Base-by-base conservation (phyloP, 2,888 invertebrate genomes). In the Polyploca ridens region DNA sequence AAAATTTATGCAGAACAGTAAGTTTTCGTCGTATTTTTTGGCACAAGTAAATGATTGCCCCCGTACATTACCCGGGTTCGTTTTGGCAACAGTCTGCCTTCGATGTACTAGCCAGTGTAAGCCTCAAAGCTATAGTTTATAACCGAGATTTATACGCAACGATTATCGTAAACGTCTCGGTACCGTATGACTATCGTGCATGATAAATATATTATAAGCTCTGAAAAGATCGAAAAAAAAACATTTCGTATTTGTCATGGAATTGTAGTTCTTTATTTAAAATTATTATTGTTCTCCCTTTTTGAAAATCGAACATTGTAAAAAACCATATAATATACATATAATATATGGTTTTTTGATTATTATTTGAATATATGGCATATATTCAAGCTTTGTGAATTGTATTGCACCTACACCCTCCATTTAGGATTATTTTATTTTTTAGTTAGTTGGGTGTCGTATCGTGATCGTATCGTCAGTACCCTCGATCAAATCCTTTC, bases 401-500 rank as follows among this genome's bases (percentile, higher is more conserved):
- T 38, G 38, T 38, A 10, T 38, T 8, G 10, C 38, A 38, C 10
- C 10, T 38, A 27, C 27, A 27, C 27, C 27, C 27, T 27, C 1
- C 3, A 35, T 0, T 1, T 35, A 35, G 35, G 35, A 7, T 3
- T 35, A 59, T 35, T 59, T 35, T 38, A n/a, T 11, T 33, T 35
- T 5, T 27, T 27, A 27, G 27, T 27, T 27, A 27, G 27, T 35
- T 33, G 7, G 1, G 35, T 35, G 63, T 69, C 68, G 68, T 65
- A 64, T 67, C 64, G 66, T 69, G 67, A 68, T 66, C 44, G 62
- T 67, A 65, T 73, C 69, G 66, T 63, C 54, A 59, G 64, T 64
- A 66, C 65, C 49, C 58, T 65, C 66, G 70, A 67, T 66, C 76
- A 76, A 78, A 83, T 76, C 72, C 76, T 84, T 86, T 85, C 86